Conservation (phyloP, 2,113 vertebrate species). For the Pomatorhinus ruficollis region DNA sequence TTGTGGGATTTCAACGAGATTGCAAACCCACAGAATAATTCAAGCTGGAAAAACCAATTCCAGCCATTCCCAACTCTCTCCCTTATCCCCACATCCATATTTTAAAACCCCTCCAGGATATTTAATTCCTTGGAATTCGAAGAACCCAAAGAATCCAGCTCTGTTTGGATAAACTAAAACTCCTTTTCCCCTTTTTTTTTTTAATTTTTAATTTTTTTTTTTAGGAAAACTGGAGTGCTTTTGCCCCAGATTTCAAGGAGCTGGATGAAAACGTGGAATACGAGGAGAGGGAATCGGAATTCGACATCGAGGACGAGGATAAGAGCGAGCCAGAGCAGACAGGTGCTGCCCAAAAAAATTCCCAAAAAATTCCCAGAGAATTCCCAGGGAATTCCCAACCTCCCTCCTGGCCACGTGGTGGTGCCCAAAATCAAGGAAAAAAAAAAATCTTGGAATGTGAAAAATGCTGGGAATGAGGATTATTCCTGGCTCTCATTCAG, state of each 20-base stretch:
- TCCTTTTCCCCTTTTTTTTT: accelerated
- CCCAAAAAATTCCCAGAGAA: too few species aligned
- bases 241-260: conserved; percentile 98
- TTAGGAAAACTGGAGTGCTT: conserved; percentile 99
- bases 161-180: accelerated
- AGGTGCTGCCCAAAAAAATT: conserved; percentile 68
- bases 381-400: not conserved
- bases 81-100: accelerated
- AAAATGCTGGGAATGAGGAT: accelerated
- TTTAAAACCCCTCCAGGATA: not conserved
- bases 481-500: not conserved
- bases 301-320: conserved; percentile 98
- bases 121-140: accelerated
- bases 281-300: conserved; percentile 96
- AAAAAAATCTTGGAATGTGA: accelerated
- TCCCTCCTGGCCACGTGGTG: not conserved
- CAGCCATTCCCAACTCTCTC: not conserved
- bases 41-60: not conserved
- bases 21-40: not conserved
- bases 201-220: too few species aligned
- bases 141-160: not conserved
- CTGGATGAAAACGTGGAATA: conserved; percentile 98
- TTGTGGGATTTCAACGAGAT: not conserved
- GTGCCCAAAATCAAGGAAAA: not conserved
- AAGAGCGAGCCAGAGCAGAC: conserved; percentile 98